Conservation (phyloP, 2,797 vertebrate species). For the Pseudomugil gertrudae region DNA sequence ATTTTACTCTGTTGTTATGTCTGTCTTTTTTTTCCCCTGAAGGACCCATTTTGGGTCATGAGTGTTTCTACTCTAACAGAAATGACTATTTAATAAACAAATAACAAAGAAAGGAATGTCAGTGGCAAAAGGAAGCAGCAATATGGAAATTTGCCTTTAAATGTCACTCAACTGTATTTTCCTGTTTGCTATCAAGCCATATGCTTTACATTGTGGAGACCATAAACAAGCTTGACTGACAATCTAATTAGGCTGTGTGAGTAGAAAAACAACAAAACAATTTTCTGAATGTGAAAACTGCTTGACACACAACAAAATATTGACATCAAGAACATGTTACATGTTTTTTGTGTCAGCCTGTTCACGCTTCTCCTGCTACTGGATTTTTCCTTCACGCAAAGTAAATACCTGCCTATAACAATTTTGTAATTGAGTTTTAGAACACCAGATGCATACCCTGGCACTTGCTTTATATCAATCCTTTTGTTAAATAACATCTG, state of each 20-base stretch:
- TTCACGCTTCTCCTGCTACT: too few relatives aligned
- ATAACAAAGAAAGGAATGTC: slow-evolving; percentile 65
- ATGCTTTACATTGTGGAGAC: slow-evolving; percentile 56
- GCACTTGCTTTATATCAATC: slow-evolving; percentile 57
- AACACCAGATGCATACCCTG: slow-evolving; percentile 55
- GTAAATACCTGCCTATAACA: slow-evolving; percentile 67
- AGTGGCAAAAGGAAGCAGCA: slow-evolving; percentile 61
- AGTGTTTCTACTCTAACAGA: slow-evolving; percentile 34
- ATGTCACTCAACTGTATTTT: slow-evolving; percentile 60
- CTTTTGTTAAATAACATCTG: slow-evolving; percentile 74
- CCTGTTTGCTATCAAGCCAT: slow-evolving; percentile 51
- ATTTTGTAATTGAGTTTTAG: slow-evolving; percentile 53
- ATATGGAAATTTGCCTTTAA: slow-evolving; percentile 53
- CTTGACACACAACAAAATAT: slow-evolving; percentile 14
- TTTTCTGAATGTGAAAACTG: slow-evolving; percentile 29
- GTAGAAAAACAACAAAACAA: slow-evolving; percentile 7
- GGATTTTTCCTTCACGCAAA: too few relatives aligned
- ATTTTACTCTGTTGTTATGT: neutral
- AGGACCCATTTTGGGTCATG: too few relatives aligned
- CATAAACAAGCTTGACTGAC: slow-evolving; percentile 62
- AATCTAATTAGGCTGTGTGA: slow-evolving; percentile 37
- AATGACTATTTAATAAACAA: slow-evolving; percentile 75
- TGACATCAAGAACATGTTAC: slow-evolving; percentile 19
- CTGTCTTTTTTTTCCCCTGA: neutral
- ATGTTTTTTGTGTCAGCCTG: neutral